Evolutionary conservation across 2,113 vertebrate species (phyloP), one percentile per base, ranked within the genome.

Genomic region (Lepus americanus): DNA sequence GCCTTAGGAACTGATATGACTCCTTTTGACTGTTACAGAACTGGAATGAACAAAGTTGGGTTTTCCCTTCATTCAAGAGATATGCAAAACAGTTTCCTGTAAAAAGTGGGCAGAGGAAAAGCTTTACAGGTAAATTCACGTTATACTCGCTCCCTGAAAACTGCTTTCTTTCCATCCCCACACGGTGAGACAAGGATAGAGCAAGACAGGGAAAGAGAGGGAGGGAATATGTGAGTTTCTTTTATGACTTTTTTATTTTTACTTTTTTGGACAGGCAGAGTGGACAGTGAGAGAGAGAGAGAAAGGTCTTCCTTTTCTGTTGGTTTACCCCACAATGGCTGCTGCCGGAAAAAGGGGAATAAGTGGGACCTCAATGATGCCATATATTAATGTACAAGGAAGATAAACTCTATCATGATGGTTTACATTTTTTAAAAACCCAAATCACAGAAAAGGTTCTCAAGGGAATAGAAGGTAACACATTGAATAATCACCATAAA

Each of bases 331-430:
- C 44, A 1, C 44, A 44, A 9, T 44, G 44, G 44, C 44, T 7
- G 6, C 6, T 44, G 44, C 44, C 36, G 74, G 70, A 88, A 90
- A 90, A 63, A 7, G 39, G 89, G 39, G 80, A 94, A 78, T 51
- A 89, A 36, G 89, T 19, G 73, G 95, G 86, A 96, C 96, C 97
- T 98, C 97, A 95, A 95, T 93, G 97, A 97, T 97, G 95, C 95
- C 97, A 95, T 90, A 94, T 97, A 95, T 96, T 94, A 90, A 95
- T 77, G 85, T 73, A 92, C n/a, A 74, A 96, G 97, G 95, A 96
- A 98, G 90, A 92, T 89, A 69, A 92, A 23, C 63, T 84, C 85
- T 53, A 33, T 20, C 23, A 23, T 13, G 5, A 8, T 66, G 95
- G 69, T 89, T 74, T 76, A 12, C 16, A 76, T 51, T 89, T 80